Evolutionary conservation across 2,797 vertebrate species (phyloP).

Genomic region (Lagorchestes hirsutus): DNA sequence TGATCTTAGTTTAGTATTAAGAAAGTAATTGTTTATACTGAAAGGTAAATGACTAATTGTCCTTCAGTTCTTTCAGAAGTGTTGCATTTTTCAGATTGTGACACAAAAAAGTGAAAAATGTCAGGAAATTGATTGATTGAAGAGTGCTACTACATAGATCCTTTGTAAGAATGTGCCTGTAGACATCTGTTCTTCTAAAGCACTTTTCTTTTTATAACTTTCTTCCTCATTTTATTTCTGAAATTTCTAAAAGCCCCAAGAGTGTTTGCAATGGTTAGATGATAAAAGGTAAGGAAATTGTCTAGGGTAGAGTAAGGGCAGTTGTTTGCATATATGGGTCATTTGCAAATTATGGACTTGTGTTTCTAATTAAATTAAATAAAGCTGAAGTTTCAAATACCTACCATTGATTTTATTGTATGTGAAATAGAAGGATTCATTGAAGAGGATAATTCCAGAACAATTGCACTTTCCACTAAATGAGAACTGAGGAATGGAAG

Average conservation of each 20-base stretch:
- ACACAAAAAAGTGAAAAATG: too few species aligned
- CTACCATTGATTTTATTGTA: background rate
- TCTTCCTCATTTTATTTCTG: too few species aligned
- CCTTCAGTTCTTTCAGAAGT: too few species aligned
- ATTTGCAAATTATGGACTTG: background rate
- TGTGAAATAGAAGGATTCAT: background rate
- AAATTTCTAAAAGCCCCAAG: too few species aligned
- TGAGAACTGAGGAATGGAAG: background rate
- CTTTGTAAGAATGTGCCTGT: too few species aligned
- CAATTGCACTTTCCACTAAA: background rate
- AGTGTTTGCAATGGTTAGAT: too few species aligned
- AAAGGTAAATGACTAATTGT: background rate
- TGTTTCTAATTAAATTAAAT: background rate
- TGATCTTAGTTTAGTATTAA: slow-evolving; percentile 12
- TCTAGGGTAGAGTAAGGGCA: background rate
- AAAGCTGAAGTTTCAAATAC: background rate
- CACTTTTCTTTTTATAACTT: too few species aligned
- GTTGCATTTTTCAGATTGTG: too few species aligned
- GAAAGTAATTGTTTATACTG: slow-evolving; percentile 19
- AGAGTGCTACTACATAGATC: too few species aligned
- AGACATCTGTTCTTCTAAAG: too few species aligned
- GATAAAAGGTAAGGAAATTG: too few species aligned
- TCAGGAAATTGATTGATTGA: too few species aligned
- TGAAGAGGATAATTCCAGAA: background rate
- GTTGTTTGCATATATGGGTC: background rate